These are phyloP conservation scores for Zaprionus obscuricornis DNA, from an alignment of 2,888 invertebrate genomes.

Conservation along the genomic window DNA sequence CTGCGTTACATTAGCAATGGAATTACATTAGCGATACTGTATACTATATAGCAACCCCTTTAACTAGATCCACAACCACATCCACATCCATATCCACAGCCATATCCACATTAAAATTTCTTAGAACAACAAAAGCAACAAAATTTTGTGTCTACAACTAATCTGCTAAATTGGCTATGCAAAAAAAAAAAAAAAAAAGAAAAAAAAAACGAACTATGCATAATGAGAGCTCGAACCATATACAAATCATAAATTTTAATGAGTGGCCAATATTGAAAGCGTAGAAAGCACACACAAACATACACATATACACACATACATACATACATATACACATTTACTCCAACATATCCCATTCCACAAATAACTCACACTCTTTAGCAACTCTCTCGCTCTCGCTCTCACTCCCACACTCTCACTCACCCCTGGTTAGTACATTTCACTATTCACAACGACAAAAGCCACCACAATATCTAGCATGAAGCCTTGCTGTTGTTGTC, in stretches of 20 bases:
- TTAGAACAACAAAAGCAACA: constrained; percentile 45
- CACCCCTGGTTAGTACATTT: not conserved
- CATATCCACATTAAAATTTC: constrained; percentile 34
- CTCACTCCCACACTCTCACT: constrained; percentile 1
- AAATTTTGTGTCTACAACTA: constrained; percentile 63
- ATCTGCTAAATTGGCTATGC: constrained; percentile 72
- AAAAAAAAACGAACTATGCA: constrained; percentile 50
- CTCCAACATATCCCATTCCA: no score
- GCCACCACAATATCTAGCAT: constrained; percentile 26
- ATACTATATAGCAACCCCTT: no score
- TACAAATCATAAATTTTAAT: constrained; percentile 78
- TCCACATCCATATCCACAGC: constrained; percentile 5
- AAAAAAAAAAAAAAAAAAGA: constrained; percentile 37
- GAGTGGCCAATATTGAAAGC: constrained; percentile 58
- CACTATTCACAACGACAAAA: constrained; percentile 25
- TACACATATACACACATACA: constrained; percentile 4
- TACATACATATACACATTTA: not conserved
- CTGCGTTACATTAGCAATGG: not conserved
- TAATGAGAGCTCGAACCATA: constrained; percentile 70
- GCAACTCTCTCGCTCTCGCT: not conserved
- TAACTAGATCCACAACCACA: not conserved
- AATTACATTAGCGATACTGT: no score
- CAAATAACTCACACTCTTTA: not conserved
- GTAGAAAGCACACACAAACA: not conserved
- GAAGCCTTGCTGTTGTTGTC: no score